Evolutionary conservation across 2,888 invertebrate genomes (phyloP), one percentile per base, ranked within the genome.

Genomic region (Mystacides longicornis): DNA sequence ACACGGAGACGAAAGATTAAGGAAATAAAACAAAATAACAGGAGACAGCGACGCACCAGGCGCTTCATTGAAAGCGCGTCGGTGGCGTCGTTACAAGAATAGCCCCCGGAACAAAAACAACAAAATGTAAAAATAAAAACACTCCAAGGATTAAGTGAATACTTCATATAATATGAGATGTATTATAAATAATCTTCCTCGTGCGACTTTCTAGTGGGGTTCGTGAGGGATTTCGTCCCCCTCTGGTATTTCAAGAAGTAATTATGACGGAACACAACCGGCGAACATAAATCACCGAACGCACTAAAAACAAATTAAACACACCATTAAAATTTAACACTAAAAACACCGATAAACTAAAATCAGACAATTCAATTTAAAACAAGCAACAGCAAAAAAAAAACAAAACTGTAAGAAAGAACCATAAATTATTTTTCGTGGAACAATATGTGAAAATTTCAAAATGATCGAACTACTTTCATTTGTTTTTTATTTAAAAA

Each of bases 151-250:
- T 3, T 37, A 14, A 37, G 27, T 27, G 37, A 37, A 37, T 3
- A 37, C 37, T 37, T 37, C n/a, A n/a, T n/a, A n/a, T n/a, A n/a
- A n/a, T n/a, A n/a, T 37, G 16, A 37, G 37, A 37, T 37, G n/a
- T n/a, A n/a, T 14, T 37, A 37, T 37, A 14, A 37, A 14, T 37
- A 37, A 37, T 37, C n/a, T 37, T 3, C 14, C 37, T 16, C 37
- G n/a, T 16, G n/a, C 14, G 14, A 11, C 14, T 37, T 3, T 14
- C 7, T 37, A 37, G 37, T 37, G 14, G 14, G 14, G n/a, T n/a
- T n/a, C n/a, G n/a, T 16, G 37, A 37, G 37, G 37, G 37, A 14
- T 14, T 37, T 37, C 14, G n/a, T 16, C 37, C 37, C 16, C 4
- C 16, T 7, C 14, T 37, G 14, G 37, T 37, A 37, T n/a, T 14